These are phyloP conservation scores for Schizopygopsis pylzovi DNA, from an alignment of 2,797 vertebrate species.

Conservation along the genomic window DNA sequence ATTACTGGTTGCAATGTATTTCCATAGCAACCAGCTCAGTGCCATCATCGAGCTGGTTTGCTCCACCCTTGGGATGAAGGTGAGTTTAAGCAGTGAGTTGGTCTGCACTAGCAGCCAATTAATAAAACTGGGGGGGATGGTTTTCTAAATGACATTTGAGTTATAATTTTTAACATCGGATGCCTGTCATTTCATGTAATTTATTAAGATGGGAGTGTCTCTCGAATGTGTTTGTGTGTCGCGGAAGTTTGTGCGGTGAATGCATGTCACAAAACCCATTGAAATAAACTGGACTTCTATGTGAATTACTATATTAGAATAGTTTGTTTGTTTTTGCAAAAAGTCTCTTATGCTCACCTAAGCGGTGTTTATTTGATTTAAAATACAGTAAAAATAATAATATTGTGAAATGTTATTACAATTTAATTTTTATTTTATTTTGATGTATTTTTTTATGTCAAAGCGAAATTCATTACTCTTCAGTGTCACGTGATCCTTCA, in stretches of 20 bases:
- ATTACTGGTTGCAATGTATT: constrained; percentile 98
- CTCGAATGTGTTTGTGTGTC: too few species aligned
- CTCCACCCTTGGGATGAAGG: constrained; percentile 99
- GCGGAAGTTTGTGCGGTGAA: background rate
- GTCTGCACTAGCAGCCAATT: constrained; percentile 60
- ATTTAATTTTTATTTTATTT: background rate
- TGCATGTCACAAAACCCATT: background rate
- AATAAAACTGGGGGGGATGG: background rate
- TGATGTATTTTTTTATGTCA: background rate
- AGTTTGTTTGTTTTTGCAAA: background rate
- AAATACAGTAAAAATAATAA: background rate
- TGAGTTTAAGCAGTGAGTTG: constrained; percentile 75
- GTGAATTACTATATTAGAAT: background rate
- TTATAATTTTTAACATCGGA: background rate
- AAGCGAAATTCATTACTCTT: background rate
- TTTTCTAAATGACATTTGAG: constrained; percentile 6
- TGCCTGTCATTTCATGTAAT: background rate
- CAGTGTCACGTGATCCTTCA: background rate
- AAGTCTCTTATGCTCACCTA: background rate
- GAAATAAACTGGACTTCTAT: background rate
- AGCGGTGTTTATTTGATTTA: background rate
- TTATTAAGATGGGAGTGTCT: background rate
- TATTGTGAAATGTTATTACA: background rate
- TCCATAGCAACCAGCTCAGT: constrained; percentile 98
- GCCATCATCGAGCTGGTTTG: constrained; percentile 99